Conservation (phyloP, 2,888 invertebrate species). For the Myopa tessellatipennis region DNA sequence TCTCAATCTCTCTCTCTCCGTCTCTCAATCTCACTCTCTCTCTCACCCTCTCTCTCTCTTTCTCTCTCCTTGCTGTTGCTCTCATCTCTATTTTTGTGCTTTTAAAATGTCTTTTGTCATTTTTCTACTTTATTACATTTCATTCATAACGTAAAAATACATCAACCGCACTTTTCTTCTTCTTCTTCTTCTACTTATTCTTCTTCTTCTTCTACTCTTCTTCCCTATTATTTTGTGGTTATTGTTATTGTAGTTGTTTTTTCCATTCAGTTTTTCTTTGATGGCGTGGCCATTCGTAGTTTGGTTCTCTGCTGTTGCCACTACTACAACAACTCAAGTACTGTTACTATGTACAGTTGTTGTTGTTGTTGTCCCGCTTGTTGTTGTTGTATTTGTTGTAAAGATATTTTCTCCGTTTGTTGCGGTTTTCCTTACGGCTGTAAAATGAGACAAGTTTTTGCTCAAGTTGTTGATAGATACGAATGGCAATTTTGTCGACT, state of each 20-base stretch:
- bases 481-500: constrained; percentile 22
- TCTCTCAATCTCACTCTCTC: too few relatives aligned
- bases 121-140: constrained; percentile 40
- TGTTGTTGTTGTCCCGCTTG: constrained; percentile 42
- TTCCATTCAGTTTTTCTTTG: constrained; percentile 20
- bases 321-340: constrained; percentile 35
- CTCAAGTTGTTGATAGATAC: constrained; percentile 26
- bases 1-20: too few relatives aligned
- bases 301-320: constrained; percentile 43
- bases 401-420: constrained; percentile 25
- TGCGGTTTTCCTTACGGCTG: constrained; percentile 37
- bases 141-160: constrained; percentile 28
- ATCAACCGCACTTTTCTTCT: constrained; percentile 33
- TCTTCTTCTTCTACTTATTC: not conserved
- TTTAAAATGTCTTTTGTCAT: constrained; percentile 47
- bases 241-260: not conserved
- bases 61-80: not conserved
- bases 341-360: constrained; percentile 44
- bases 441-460: constrained; percentile 36
- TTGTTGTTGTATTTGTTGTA: constrained; percentile 14
- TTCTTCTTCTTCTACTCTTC: not conserved
- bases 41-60: not conserved
- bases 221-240: not conserved
- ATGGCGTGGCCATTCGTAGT: constrained; percentile 24
- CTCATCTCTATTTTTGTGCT: constrained; percentile 37